Percentiles rank a stretch among this genome's conserved stretches.
Evolutionary conservation across 1,140 invertebrate genomes (phyloP).

Genomic region (Vollenhovia emeryi): DNA sequence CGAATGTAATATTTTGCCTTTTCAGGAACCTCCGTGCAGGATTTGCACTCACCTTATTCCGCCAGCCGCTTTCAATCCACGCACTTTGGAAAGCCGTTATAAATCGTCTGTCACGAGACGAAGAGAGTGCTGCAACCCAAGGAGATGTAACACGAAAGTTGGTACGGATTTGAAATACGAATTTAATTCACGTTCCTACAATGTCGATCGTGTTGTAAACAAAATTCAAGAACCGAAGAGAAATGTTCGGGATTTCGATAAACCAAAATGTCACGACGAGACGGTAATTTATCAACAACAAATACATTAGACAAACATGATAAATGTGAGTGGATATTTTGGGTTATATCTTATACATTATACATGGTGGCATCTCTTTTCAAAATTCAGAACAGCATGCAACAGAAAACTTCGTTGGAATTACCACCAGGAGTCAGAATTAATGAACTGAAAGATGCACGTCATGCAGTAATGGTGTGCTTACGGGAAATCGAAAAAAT

Average conservation of each 20-base stretch:
- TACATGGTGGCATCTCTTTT: not conserved
- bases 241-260: conserved; percentile 55
- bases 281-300: conserved; percentile 11
- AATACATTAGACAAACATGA: not conserved
- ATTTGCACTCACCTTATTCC: conserved; percentile 36
- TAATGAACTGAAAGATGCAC: conserved; percentile 43
- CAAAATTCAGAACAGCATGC: conserved; percentile 1
- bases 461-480: conserved; percentile 36
- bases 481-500: conserved; percentile 57
- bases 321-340: not conserved
- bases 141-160: conserved; percentile 47
- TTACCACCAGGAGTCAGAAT: not conserved
- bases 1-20: conserved; percentile 19
- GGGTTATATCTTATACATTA: not conserved
- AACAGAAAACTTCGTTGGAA: not conserved
- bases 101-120: not conserved
- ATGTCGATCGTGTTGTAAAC: conserved; percentile 29
- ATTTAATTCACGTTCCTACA: conserved; percentile 4
- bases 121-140: conserved; percentile 26
- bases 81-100: conserved; percentile 16
- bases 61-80: conserved; percentile 12
- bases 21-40: conserved; percentile 53
- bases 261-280: not conserved
- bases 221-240: conserved; percentile 69
- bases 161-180: conserved; percentile 28